Base-by-base conservation (phyloP, 23 tunicate genomes). In the Styela plicata region DNA sequence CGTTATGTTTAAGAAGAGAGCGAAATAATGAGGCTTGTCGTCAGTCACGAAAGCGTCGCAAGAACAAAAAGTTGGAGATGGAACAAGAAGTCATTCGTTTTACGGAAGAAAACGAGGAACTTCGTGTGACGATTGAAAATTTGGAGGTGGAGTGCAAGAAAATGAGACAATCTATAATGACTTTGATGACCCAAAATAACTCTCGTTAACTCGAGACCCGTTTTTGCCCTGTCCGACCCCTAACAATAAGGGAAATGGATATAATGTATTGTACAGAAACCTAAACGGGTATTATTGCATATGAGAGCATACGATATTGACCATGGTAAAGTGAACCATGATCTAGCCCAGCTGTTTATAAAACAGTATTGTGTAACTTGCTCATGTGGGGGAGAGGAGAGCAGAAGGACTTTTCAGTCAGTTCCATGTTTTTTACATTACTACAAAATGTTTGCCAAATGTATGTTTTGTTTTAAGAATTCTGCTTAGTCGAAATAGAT, bases 111-210 rank as follows among this genome's bases (percentile, higher is more conserved):
- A 76, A 76, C 30, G 53, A n/a, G n/a, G 30, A 24, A 17, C 81
- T 76, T 76, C 66, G 64, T 10, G 33, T 22, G 1, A 36, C 28
- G 37, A 76, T 76, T n/a, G 66, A 44, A 76, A 44, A 44, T n/a
- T 44, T 76, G 64, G 81, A 76, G 44, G 29, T 22, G 63, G 81
- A 76, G 37, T 76, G 81, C 81, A 76, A 76, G 65, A 36, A 31
- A 52, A 23, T 53, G 27, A 76, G 44, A 24, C 27, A 76, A 31
- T 27, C 30, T 24, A 67, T 67, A 25, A 18, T 67, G 31, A 25
- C 71, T 18, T 22, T 29, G 17, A 67, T 67, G 71, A 67, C 57
- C 57, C 57, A 44, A 44, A 44, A 44, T 44, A 44, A 44, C 57
- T 44, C 57, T 44, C 57, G 57, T 44, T 44, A 44, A 44, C 57